Evolutionary conservation across 1,140 invertebrate species (phyloP), one percentile per base, ranked within the genome.

Genomic region (Caenorhabditis remanei): DNA sequence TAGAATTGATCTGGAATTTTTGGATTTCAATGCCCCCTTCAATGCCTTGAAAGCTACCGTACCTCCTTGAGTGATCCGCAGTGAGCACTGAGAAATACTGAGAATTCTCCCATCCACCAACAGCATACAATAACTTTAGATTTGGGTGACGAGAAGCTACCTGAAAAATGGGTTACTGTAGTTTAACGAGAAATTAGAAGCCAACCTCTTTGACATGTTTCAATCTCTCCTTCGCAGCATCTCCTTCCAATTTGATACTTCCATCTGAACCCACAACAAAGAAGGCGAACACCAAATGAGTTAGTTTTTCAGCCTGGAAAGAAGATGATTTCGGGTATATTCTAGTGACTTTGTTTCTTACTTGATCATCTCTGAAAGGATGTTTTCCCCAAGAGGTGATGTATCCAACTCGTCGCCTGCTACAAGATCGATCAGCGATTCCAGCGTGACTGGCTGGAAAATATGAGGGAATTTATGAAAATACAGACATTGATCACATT

Each of bases 61-160:
- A 83, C 82, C 86, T 88, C 46, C 87, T 85, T 16, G 84, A 58
- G 65, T 88, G 71, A 75, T 89, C 87, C n/a, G 90, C 84, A 0
- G 85, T 84, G 19, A 91, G 71, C 2, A 87, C 24, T 7, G 88
- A 88, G 79, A 92, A 92, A 58, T 91, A 90, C 86, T 92, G 71
- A 11, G 90, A 91, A 61, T 92, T 91, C 14, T 91, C 90, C 91
- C 91, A 92, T 16, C 91, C 91, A 32, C 91, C 91, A 75, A 92
- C 71, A 32, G 91, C 91, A 61, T 92, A 91, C 14, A 90, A 8
- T 6, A 91, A 41, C 32, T 90, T 91, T 16, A 91, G 71, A 58
- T 90, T 8, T 6, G 86, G 46, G n/a, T 88, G 86, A 32, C 90
- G 16, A 13, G 53, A 16, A 11, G 88, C 87, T 16, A 90, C 86